Base-by-base conservation (phyloP, 92 coral and sea anemone species). In the Metridium senile region DNA sequence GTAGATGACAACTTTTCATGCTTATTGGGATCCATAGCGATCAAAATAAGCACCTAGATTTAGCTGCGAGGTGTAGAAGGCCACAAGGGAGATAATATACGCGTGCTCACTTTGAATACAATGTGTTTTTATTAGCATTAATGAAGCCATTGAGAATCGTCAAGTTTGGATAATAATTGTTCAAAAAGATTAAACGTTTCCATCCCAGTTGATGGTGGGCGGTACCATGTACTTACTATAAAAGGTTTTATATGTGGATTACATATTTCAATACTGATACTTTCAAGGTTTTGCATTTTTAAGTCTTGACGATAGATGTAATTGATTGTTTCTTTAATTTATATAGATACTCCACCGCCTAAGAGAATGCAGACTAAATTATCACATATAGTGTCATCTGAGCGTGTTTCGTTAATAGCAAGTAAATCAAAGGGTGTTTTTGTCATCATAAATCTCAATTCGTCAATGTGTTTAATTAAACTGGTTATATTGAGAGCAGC, bases 301-400 rank as follows among this genome's bases (percentile, higher is more conserved):
- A 78, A 23, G 39, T 72, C 76, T 16, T 21, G 53, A 66, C 82
- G 70, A 1, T 62, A 58, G 27, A 33, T 61, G 62, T 27, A 68
- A 7, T 56, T 20, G 54, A 79, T 47, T 10, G 66, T 30, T 31
- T 75, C 39, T 30, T 81, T 62, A 22, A 86, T 23, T 18, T 86
- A 86, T 25, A 86, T 54, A 56, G 75, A 53, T 26, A 81, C 82
- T 11, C 85, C 89, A 20, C 89, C 85, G 13, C 85, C 76, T 20
- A 6, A 62, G 32, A 62, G 25, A 23, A 74, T 54, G 58, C 23
- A 26, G 19, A 85, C 46, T 2, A 46, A 21, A n/a, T 28, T 43
- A 34, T 68, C 74, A 27, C 32, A n/a, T 13, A 78, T 78, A 9
- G 65, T 29, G 13, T 57, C 66, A 68, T 82, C 87, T 25, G 75